Conservation (phyloP, 92 coral and sea anemone species). For the Palythoa grandis region DNA sequence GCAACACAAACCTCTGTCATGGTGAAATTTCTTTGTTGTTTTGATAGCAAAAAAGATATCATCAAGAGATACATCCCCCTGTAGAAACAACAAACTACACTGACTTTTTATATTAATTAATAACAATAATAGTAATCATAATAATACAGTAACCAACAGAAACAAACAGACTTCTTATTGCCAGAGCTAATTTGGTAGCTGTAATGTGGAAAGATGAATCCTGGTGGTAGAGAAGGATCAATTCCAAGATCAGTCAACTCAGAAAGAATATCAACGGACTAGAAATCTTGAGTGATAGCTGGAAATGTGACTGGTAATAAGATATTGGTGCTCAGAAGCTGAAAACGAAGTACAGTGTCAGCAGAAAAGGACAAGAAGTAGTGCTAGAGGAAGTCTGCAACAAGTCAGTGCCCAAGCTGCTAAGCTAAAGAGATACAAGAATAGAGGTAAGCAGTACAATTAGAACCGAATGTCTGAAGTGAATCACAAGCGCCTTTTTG, state of each 20-base stretch:
- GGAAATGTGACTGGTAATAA: no score
- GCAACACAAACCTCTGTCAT: constrained; percentile 73
- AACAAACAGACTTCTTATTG: not conserved
- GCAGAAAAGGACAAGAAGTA: not conserved
- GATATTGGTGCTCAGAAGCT: no score
- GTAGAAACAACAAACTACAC: constrained; percentile 9
- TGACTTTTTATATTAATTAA: no score
- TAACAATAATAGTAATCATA: no score
- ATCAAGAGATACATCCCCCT: constrained; percentile 87
- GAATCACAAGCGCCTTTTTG: not conserved
- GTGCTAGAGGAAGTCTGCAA: not conserved
- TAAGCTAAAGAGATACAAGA: not conserved
- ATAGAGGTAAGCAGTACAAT: not conserved
- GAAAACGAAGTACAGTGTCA: no score
- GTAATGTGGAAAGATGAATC: no score
- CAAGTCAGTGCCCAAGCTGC: not conserved
- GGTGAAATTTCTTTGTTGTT: constrained; percentile 90
- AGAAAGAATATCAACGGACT: no score
- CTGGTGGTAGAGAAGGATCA: no score
- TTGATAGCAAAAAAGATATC: constrained; percentile 94
- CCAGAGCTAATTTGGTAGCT: no score
- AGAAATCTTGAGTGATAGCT: no score
- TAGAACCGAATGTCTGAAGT: not conserved
- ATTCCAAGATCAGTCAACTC: no score
- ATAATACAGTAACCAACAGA: not conserved